A percentile compares a stretch with the other conserved stretches of the same genome.
phyloP scores from a whole-genome alignment of 2,888 invertebrate genomes.

The Temnothorax rugatulus region DNA sequence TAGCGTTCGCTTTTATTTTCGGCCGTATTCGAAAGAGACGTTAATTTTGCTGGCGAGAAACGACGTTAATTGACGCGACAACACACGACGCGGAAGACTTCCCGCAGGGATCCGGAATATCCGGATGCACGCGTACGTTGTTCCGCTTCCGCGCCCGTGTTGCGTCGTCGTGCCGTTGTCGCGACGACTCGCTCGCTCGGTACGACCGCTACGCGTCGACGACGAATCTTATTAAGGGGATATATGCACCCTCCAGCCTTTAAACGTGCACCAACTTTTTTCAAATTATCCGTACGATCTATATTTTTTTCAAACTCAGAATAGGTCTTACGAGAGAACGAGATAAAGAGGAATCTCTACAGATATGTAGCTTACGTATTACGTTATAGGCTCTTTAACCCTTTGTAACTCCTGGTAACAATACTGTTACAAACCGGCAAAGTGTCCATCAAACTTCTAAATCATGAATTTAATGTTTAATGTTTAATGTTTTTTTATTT shows the following conservation, averaged over 20 bases:
- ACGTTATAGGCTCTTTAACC: too few relatives aligned
- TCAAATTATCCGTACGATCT: slow-evolving; percentile 8
- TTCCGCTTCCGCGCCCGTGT: neutral
- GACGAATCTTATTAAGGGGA: slow-evolving; percentile 40
- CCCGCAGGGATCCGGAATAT: slow-evolving; percentile 39
- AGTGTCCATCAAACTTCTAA: too few relatives aligned
- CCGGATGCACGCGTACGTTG: slow-evolving; percentile 39
- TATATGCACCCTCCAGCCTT: neutral
- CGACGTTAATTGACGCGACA: slow-evolving; percentile 1
- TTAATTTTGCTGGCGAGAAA: slow-evolving; percentile 36
- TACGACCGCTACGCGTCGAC: neutral
- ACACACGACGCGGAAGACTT: slow-evolving; percentile 35
- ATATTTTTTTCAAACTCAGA: neutral
- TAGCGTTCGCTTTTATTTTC: slow-evolving; percentile 13
- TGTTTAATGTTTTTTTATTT: too few relatives aligned
- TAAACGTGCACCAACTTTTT: slow-evolving; percentile 6
- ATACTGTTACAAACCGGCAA: too few relatives aligned
- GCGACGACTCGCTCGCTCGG: slow-evolving; percentile 7
- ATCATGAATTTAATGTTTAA: too few relatives aligned
- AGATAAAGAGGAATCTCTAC: neutral
- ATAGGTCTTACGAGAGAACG: neutral
- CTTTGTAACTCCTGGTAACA: too few relatives aligned
- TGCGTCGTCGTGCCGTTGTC: slow-evolving; percentile 5
- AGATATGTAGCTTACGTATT: neutral
- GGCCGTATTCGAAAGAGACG: slow-evolving; percentile 27